A percentile compares a stretch with the other conserved stretches of the same genome.
Conservation (phyloP, 2,113 vertebrate species). For the Progne subis region DNA sequence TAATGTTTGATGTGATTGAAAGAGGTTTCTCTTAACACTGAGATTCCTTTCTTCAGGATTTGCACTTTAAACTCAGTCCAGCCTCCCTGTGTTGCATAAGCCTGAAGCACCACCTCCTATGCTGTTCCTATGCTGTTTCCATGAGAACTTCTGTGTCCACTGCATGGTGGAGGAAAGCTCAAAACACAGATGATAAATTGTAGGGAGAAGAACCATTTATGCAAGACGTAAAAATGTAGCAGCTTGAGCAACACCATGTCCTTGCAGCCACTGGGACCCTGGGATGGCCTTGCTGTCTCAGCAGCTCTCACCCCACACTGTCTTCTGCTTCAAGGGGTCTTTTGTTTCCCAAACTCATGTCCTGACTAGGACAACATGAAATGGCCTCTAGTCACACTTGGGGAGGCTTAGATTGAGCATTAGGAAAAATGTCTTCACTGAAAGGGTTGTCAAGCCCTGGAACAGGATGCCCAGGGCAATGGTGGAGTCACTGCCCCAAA, state of each 20-base stretch:
- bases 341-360: not conserved
- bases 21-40: not conserved
- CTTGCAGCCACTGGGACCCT: not conserved
- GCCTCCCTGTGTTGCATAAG: not conserved
- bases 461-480: not conserved
- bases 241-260: not conserved
- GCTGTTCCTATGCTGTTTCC: not conserved
- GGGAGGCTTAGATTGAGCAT: not conserved
- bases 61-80: not conserved
- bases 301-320: not conserved
- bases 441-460: not conserved
- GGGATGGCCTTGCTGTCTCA: not conserved
- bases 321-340: not conserved
- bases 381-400: not conserved
- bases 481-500: not conserved
- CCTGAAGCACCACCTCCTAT: not conserved
- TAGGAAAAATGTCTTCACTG: not conserved
- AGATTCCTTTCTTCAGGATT: not conserved
- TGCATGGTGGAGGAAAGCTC: not conserved
- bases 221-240: not conserved
- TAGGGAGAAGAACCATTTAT: not conserved
- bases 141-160: accelerated
- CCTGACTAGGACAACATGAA: not conserved
- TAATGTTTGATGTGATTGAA: not conserved
- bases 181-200: not conserved